Conservation (phyloP, 1,140 invertebrate species). For the Micrasema minimum region DNA sequence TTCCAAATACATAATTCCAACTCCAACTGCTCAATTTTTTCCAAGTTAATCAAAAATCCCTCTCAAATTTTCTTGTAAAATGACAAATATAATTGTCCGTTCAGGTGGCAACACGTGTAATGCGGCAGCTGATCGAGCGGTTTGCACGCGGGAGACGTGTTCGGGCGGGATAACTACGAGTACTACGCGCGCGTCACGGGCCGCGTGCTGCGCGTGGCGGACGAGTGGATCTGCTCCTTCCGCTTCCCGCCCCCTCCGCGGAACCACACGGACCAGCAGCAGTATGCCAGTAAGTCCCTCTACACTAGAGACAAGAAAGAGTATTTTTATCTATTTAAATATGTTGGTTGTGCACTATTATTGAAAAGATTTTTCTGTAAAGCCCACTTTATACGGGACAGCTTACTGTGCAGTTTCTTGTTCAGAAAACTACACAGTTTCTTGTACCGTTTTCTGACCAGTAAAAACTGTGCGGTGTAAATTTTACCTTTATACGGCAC, state of each 20-base stretch:
- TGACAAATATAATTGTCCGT: background rate
- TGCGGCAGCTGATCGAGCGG: constrained; percentile 96
- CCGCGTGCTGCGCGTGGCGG: constrained; percentile 88
- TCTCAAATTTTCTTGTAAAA: no score
- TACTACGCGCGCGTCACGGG: constrained; percentile 97
- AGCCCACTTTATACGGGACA: no score
- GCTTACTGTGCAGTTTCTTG: no score
- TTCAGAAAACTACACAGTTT: no score
- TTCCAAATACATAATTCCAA: no score
- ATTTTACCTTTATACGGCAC: no score
- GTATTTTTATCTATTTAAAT: background rate
- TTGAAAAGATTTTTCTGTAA: no score
- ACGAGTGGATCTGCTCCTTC: constrained; percentile 95
- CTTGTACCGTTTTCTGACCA: no score
- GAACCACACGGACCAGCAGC: constrained; percentile 65
- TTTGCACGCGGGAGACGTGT: constrained; percentile 95
- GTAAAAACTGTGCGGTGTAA: no score
- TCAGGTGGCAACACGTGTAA: constrained; percentile 91
- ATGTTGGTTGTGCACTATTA: no score
- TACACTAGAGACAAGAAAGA: background rate
- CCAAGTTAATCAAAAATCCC: no score
- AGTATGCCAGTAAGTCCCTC: constrained; percentile 78
- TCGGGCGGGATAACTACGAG: constrained; percentile 96
- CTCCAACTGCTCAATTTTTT: no score
- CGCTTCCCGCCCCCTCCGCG: constrained; percentile 85